Evolutionary conservation across 2,797 vertebrate species (phyloP).

Genomic region (Huso huso): DNA sequence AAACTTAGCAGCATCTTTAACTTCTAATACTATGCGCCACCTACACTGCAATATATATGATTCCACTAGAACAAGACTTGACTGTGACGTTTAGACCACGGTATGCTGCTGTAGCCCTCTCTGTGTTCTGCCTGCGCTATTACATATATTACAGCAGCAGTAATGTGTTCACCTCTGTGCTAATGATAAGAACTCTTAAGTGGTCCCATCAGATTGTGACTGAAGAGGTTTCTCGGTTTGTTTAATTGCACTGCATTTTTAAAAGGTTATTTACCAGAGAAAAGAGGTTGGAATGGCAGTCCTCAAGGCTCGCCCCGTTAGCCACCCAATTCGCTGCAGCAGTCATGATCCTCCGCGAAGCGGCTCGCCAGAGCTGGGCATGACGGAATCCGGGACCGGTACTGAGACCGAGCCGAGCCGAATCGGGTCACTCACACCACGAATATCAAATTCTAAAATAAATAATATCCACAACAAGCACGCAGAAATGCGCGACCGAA

Average conservation of each 20-base stretch:
- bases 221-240: conserved; percentile 28
- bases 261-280: conserved; percentile 75
- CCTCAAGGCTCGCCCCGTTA: conserved; percentile 98
- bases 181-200: conserved; percentile 32
- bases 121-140: no score
- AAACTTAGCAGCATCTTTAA: no score
- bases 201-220: conserved; percentile 37
- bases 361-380: conserved; percentile 86
- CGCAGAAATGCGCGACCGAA: conserved; percentile 17
- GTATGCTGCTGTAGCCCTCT: no score
- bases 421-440: conserved; percentile 28
- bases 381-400: conserved; percentile 78
- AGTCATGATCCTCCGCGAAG: conserved; percentile 93
- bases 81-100: no score
- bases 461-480: conserved; percentile 23
- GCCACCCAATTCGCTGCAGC: conserved; percentile 91
- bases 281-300: conserved; percentile 98
- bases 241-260: conserved; percentile 18
- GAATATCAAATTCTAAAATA: conserved; percentile 10
- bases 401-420: conserved; percentile 55
- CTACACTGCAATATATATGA: no score
- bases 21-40: no score
- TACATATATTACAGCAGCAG: conserved; percentile 37
- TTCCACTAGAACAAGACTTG: no score
- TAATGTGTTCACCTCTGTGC: conserved; percentile 59